Percentiles rank a stretch among this genome's conserved stretches.
phyloP scores from a whole-genome alignment of 2,113 vertebrate species.

The Patagioenas fasciata region DNA sequence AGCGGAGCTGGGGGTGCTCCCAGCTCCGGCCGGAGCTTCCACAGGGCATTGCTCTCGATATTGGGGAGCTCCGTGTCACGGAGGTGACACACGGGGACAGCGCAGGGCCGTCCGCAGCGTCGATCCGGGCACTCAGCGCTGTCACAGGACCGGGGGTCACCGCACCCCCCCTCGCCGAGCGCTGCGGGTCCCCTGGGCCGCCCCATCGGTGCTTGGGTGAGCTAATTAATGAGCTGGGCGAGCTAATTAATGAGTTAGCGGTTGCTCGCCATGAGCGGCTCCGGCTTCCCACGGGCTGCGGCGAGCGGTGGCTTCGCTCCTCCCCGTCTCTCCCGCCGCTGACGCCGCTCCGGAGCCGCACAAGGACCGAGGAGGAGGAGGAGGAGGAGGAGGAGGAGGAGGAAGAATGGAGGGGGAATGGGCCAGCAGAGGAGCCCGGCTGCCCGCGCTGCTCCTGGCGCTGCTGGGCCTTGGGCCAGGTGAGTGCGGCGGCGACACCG shows the following conservation, averaged over 20 bases:
- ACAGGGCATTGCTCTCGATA: not conserved
- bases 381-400: not conserved
- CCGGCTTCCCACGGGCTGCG: not conserved
- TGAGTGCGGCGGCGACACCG: not conserved
- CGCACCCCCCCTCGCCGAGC: not conserved
- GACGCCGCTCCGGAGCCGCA: not conserved
- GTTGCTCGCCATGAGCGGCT: not conserved
- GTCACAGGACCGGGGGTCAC: not conserved
- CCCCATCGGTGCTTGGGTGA: too few species aligned
- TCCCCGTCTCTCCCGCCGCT: not conserved
- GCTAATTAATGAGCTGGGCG: too few species aligned
- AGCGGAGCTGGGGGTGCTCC: not conserved
- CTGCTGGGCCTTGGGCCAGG: conserved; percentile 16
- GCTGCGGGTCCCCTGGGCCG: too few species aligned
- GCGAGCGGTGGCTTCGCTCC: not conserved
- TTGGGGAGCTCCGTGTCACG: fast-evolving
- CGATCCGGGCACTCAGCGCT: not conserved
- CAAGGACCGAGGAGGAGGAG: not conserved
- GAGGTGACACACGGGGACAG: not conserved
- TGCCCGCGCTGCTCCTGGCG: not conserved
- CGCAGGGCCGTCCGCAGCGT: not conserved
- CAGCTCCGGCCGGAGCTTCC: not conserved
- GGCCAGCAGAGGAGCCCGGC: not conserved
- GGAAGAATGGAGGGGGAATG: not conserved
- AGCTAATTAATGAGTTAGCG: not conserved